Conservation (phyloP, 2,888 invertebrate genomes). For the Erebia ligea region DNA sequence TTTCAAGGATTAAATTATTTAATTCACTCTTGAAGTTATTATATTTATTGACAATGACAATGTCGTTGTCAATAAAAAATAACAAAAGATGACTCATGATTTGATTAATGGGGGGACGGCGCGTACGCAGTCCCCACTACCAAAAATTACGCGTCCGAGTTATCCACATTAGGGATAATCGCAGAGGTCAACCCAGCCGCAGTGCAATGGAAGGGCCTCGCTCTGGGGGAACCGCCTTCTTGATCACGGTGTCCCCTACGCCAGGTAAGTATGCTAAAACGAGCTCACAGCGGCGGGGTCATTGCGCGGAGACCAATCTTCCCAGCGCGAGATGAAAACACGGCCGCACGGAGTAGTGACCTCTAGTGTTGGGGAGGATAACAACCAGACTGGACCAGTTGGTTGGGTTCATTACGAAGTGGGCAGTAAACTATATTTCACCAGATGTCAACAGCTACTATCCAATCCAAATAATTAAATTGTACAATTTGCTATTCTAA, state of each 20-base stretch:
- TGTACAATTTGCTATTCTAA: too few species aligned
- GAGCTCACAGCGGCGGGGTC: neutral
- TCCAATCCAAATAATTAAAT: too few species aligned
- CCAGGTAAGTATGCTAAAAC: slow-evolving; percentile 43
- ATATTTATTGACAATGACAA: too few species aligned
- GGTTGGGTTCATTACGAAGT: neutral
- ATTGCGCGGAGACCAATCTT: neutral
- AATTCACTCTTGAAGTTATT: neutral
- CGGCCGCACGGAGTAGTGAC: neutral
- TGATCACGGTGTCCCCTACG: slow-evolving; percentile 60
- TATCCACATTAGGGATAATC: slow-evolving; percentile 61
- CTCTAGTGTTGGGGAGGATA: slow-evolving; percentile 2
- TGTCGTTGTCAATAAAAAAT: too few species aligned
- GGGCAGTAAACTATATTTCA: neutral
- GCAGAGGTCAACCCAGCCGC: slow-evolving; percentile 59
- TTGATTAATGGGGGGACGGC: slow-evolving; percentile 42
- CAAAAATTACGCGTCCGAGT: slow-evolving; percentile 61
- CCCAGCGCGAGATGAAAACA: slow-evolving; percentile 5
- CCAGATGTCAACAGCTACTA: neutral
- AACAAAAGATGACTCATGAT: too few species aligned
- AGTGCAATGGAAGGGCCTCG: slow-evolving; percentile 58
- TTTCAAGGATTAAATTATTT: too few species aligned
- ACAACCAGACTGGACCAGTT: neutral
- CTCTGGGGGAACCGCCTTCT: slow-evolving; percentile 59
- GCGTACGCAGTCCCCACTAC: slow-evolving; percentile 31